Evolutionary conservation across 2,888 invertebrate genomes (phyloP).

Genomic region (Noctua janthina): DNA sequence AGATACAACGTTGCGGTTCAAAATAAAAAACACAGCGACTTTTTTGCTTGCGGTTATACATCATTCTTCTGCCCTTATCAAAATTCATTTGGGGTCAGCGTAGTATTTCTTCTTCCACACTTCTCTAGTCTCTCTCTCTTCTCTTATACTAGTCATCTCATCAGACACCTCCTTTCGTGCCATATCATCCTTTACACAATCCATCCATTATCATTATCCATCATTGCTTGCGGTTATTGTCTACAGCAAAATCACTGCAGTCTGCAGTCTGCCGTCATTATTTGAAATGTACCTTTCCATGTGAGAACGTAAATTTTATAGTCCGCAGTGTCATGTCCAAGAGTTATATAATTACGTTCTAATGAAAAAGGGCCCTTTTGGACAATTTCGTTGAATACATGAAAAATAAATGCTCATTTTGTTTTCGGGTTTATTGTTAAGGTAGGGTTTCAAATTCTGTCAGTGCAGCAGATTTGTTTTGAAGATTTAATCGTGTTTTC

Average conservation of each 20-base stretch:
- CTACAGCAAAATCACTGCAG: too few species aligned
- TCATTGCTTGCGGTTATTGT: not conserved
- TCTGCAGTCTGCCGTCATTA: not conserved
- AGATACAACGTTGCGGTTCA: not conserved
- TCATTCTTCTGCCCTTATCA: too few species aligned
- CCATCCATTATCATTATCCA: too few species aligned
- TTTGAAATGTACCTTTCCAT: constrained; percentile 20
- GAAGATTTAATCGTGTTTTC: constrained; percentile 23
- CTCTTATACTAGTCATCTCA: too few species aligned
- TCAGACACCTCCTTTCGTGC: too few species aligned
- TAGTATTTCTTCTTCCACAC: too few species aligned
- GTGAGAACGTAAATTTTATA: constrained; percentile 3
- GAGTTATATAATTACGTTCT: constrained; percentile 18
- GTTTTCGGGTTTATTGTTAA: constrained; percentile 5
- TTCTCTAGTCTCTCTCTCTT: too few species aligned
- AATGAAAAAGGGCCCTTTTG: constrained; percentile 34
- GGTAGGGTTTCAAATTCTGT: constrained; percentile 8
- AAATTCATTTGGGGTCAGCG: too few species aligned
- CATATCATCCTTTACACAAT: too few species aligned
- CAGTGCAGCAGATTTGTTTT: constrained; percentile 25
- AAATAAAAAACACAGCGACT: not conserved
- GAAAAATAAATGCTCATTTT: constrained; percentile 24
- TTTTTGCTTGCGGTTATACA: too few species aligned
- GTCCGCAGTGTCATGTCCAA: constrained; percentile 15
- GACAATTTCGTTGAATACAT: constrained; percentile 17